Base-by-base conservation (phyloP, 2,888 invertebrate species). In the Luffia ferchaultella region DNA sequence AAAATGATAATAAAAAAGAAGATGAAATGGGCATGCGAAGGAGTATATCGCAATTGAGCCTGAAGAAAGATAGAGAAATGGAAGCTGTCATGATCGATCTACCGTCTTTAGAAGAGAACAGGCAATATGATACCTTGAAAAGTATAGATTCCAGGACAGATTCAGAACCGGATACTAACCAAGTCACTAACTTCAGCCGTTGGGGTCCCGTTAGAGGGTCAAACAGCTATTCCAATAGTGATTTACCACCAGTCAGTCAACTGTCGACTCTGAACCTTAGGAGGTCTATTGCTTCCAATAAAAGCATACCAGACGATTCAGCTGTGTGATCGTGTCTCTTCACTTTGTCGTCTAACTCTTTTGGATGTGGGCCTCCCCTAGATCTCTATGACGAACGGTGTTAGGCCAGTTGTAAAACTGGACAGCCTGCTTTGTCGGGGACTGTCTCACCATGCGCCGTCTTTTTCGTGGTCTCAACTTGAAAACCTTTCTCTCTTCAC, bases 121-220 rank as follows among this genome's bases (percentile, higher is more conserved):
- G 58, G 1, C 62, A 65, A 2, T 76, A 74, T 16, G 66, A 66
- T 5, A 72, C 76, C 0, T 55, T 64, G 20, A 69, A 64, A 1
- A 76, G 76, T 18, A 62, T 56, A 0, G 68, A 67, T 0, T 74
- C 74, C 42, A 62, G 57, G 15, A 67, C 55, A 9, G 66, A 65
- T 2, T 41, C 54, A 0, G 62, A 67, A 20, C 30, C 64, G 17
- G 64, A 62, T 16, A 64, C 59, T 0, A 47, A 51, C 1, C 42
- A 55, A 0, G 50, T 54, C 0, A 57, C 54, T 16, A 60, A 70
- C 52, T 74, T 80, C 47, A 84, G 78, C 19, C 57, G 78, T 0
- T 86, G 87, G 87, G 79, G 87, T 1, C 65, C 77, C 0, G 71
- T 84, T 0, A 64, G 87, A 0, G 85, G 83, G 17, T 87, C 87